Base-by-base conservation (phyloP, 2,797 vertebrate species). In the Macropus fuliginosus region DNA sequence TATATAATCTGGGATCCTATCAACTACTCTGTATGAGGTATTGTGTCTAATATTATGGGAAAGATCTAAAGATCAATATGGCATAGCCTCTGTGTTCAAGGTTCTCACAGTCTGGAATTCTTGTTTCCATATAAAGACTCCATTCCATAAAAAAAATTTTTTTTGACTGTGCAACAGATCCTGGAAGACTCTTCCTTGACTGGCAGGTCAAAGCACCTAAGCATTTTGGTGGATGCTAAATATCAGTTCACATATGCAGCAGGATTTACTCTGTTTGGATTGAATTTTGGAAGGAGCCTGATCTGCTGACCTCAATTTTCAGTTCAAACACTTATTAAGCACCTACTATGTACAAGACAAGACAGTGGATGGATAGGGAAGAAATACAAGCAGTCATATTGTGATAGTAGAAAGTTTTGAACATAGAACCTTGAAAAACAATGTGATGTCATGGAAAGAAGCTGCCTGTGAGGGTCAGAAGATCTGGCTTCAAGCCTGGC, bases 201-300 rank as follows among this genome's bases (percentile, higher is more conserved):
- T 87, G 40, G 40, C 40, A 11, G 8, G 74, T 87, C 40, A 50
- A 28, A 11, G 46, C 10, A 8, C 40, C 1, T 27, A 21, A 87
- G 24, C 98, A 93, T 95, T 97, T 98, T 94, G 98, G 87, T 96
- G 62, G 89, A 54, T 50, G n/a, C 81, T 89, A 62, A 92, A 90
- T 66, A 90, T 40, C 81, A 98, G 93, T 98, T 16, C 96, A 93
- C 34, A 6, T 92, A 27, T 57, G 95, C 87, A 94, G 89, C 96
- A 55, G 94, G 94, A 74, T 96, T 93, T 90, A 55, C 90, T 94
- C 89, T 96, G 59, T 29, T 1, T 91, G 92, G 94, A 96, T 0
- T 62, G 93, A 93, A 24, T 34, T 95, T 91, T 95, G 92, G 27
- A 31, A 34, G 66, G 91, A 96, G 28, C 91, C 95, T 8, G 66